Evolutionary conservation across 2,888 invertebrate species (phyloP).

Genomic region (Chrysina gloriosa): DNA sequence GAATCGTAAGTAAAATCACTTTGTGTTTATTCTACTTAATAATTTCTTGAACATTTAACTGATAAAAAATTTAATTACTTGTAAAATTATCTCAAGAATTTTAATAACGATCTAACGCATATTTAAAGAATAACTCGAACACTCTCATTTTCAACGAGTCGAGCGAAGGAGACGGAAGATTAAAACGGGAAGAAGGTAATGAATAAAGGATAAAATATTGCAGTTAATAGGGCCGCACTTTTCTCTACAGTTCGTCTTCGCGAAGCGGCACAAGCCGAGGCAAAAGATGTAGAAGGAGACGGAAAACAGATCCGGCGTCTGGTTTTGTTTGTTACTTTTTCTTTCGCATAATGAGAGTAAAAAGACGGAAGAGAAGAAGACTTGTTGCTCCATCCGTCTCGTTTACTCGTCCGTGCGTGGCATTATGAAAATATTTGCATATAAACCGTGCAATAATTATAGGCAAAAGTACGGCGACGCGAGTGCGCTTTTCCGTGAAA

Average conservation of each 20-base stretch:
- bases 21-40: too few species aligned
- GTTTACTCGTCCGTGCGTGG: background rate
- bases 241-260: slow-evolving; percentile 16
- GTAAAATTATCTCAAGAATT: too few species aligned
- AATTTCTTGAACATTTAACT: too few species aligned
- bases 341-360: slow-evolving; percentile 34
- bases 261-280: slow-evolving; percentile 8
- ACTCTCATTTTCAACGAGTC: background rate
- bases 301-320: background rate
- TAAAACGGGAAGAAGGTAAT: background rate
- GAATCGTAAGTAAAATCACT: too few species aligned
- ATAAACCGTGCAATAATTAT: slow-evolving; percentile 8
- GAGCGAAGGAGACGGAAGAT: background rate
- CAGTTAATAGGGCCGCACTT: slow-evolving; percentile 28
- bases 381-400: slow-evolving; percentile 32
- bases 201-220: slow-evolving; percentile 36
- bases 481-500: background rate
- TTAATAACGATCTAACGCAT: too few species aligned
- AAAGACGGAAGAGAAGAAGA: slow-evolving; percentile 20
- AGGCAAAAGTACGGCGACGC: background rate
- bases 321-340: slow-evolving; percentile 33
- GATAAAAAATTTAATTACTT: too few species aligned
- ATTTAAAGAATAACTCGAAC: too few species aligned
- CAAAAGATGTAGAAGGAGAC: background rate
- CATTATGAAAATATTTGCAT: slow-evolving; percentile 25